Evolutionary conservation across 2,888 invertebrate genomes (phyloP), one percentile per base, ranked within the genome.

Genomic region (Orthosia gracilis): DNA sequence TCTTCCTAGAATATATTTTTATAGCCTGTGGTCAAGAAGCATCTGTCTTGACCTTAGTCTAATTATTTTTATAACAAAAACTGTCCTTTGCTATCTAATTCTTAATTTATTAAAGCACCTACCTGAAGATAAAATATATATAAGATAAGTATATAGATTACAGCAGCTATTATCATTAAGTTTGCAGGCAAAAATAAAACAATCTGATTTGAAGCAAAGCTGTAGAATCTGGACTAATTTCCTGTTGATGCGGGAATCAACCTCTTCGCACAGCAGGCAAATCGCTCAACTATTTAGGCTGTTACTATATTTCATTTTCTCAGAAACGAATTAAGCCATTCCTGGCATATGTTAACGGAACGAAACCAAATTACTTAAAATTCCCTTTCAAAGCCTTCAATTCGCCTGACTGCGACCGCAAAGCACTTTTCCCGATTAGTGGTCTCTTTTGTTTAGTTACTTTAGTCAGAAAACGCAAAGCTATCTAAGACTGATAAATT

Each of bases 401-500:
- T 50, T n/a, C 12, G n/a, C 15, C 12, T 23, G 18, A n/a, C 18
- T 13, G 26, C 12, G n/a, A n/a, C 40, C 12, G 49, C 18, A 40
- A 15, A 77, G 58, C 31, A 26, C 15, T 80, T 58, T 52, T 13
- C 2, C 18, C 15, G 52, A 80, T 78, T n/a, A 57, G 21, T 45
- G 57, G 47, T 47, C 15, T 47, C 57, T 23, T 76, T 80, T 80
- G 13, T 52, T 26, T 54, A 49, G 23, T 40, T 52, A 13, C 31
- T 50, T 23, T 21, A 23, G 18, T 52, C 49, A 58, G 40, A 49
- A 76, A 58, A 52, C 52, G 40, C 18, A 4, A 40, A 9, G 17
- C 18, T 50, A 45, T 50, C 55, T 50, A 73, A 61, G 40, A 15
- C 18, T 76, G 55, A 81, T 82, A 40, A 81, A 78, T 76, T 76